Evolutionary conservation across 2,888 invertebrate species (phyloP).

Genomic region (Amblyteles armatorius): DNA sequence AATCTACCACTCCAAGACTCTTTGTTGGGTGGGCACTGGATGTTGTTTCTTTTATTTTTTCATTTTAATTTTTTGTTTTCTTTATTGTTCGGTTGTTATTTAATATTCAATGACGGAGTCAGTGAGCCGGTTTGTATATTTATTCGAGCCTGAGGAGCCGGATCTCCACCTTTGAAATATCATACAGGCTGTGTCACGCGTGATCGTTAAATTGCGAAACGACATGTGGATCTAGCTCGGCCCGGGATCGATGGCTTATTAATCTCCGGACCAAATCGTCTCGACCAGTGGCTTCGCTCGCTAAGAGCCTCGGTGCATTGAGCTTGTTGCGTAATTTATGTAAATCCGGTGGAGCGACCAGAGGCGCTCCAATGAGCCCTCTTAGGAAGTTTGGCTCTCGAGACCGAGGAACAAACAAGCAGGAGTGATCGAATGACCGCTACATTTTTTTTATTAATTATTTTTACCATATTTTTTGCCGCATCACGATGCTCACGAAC

Average conservation of each 20-base stretch:
- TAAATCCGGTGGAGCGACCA: slow-evolving; percentile 12
- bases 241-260: slow-evolving; percentile 33
- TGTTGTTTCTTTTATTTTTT: slow-evolving; percentile 44
- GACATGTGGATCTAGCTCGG: slow-evolving; percentile 37
- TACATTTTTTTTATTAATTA: not conserved
- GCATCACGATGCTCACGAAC: not conserved
- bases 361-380: not conserved
- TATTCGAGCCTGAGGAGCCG: slow-evolving; percentile 28
- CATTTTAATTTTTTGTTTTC: slow-evolving; percentile 26
- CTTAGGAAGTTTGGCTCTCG: not conserved
- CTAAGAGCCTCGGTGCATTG: not conserved
- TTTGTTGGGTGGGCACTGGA: slow-evolving; percentile 46
- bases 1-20: slow-evolving; percentile 23
- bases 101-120: slow-evolving; percentile 42
- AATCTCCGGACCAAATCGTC: slow-evolving; percentile 54
- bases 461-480: not conserved
- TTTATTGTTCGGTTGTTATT: slow-evolving; percentile 38
- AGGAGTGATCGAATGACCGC: too few species aligned
- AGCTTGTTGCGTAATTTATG: slow-evolving; percentile 50
- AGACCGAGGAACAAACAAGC: not conserved
- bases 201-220: slow-evolving; percentile 28
- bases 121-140: slow-evolving; percentile 21
- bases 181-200: not conserved
- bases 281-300: slow-evolving; percentile 10
- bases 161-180: slow-evolving; percentile 41